Evolutionary conservation across 2,113 vertebrate species (phyloP).

Genomic region (Paedocypris sp.): DNA sequence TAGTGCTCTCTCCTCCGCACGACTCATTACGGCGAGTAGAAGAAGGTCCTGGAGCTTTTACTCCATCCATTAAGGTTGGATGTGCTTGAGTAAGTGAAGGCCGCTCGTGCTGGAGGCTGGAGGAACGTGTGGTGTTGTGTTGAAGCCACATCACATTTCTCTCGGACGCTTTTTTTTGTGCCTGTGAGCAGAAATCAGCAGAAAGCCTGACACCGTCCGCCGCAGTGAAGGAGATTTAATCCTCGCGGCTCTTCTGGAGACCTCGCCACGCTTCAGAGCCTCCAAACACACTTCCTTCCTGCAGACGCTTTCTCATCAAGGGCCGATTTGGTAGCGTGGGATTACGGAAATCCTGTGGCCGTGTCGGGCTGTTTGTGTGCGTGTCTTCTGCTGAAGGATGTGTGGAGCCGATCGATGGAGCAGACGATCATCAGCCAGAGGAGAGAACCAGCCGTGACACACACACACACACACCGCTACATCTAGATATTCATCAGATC

Average conservation of each 20-base stretch:
- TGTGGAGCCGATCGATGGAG: too few relatives aligned
- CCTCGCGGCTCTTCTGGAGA: too few relatives aligned
- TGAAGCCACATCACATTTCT: slow-evolving; percentile 18
- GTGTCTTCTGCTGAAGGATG: background rate
- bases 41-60: too few relatives aligned
- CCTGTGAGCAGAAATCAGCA: slow-evolving; percentile 6
- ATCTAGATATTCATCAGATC: background rate
- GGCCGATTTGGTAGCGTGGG: slow-evolving; percentile 1
- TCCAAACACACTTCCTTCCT: background rate
- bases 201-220: slow-evolving; percentile 1
- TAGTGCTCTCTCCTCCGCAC: too few relatives aligned
- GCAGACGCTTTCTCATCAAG: slow-evolving; percentile 15
- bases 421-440: slow-evolving; percentile 12
- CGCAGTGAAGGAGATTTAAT: slow-evolving; percentile 23
- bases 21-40: too few relatives aligned
- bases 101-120: too few relatives aligned
- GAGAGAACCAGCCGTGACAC: slow-evolving; percentile 6
- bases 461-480: background rate
- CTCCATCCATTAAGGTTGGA: too few relatives aligned
- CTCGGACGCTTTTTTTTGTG: slow-evolving; percentile 16
- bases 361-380: background rate
- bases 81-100: too few relatives aligned
- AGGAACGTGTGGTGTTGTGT: too few relatives aligned
- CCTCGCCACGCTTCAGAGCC: background rate
- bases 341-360: slow-evolving; percentile 1